Base-by-base conservation (phyloP, 2,113 vertebrate species). In the Dasyornis broadbenti region DNA sequence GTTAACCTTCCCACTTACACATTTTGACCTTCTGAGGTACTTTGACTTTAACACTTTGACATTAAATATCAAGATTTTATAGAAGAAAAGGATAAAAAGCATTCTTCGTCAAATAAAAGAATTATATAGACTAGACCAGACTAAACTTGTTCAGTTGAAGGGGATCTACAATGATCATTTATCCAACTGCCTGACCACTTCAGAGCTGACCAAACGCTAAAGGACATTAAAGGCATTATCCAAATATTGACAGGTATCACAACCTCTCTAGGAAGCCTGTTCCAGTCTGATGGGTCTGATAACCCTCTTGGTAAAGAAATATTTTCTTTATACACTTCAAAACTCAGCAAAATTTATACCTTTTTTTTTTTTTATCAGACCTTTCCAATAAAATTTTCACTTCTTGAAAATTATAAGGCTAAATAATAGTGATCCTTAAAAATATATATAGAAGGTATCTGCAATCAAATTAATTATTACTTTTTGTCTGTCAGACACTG, bases 151-250 rank as follows among this genome's bases (percentile, higher is more conserved):
- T 75, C 20, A 50, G 10, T 28, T 82, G 56, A 39, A 88, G 44
- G 26, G 13, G 24, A 65, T 4, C 23, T 85, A 19, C 19, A 53
- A 15, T 0, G 0, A 11, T 44, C 4, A 19, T 73, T 68, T 59
- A 30, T 85, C 37, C 40, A 82, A 44, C 11, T 44, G 3, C 37
- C 33, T 73, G 37, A 81, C 4, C 10, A 11, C 4, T 73, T 64
- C 52, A 79, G 33, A 35, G 65, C 8, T 79, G 66, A 71, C 4
- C 10, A 47, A 71, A 75, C 40, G 2, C 42, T 65, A 37, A 79
- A 90, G 22, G 7, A 14, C 31, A 20, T 8, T 39, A 80, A 64
- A 37, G 9, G 15, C 33, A 16, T 42, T 89, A 47, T 42, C 44
- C 33, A 59, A 80, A 54, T 30, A 50, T 1, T 59, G 47, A 9